Evolutionary conservation across 2,113 vertebrate species (phyloP).

Genomic region (Channa maculata): DNA sequence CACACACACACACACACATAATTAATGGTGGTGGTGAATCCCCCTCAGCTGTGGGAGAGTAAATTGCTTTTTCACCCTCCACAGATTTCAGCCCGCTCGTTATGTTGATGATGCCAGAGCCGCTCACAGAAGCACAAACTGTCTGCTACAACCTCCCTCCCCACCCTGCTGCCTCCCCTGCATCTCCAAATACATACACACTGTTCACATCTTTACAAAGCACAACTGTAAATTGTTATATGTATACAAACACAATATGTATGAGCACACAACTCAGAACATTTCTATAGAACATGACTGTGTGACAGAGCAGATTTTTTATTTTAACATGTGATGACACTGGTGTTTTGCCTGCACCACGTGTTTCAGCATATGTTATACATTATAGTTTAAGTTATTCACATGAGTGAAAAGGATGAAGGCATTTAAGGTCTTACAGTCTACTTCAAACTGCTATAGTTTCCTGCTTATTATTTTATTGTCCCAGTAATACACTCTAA

Average conservation of each 20-base stretch:
- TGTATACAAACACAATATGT: conserved; percentile 26
- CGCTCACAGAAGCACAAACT: conserved; percentile 76
- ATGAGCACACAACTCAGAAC: conserved; percentile 31
- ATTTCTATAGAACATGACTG: conserved; percentile 6
- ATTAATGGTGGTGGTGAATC: conserved; percentile 80
- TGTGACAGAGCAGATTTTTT: conserved; percentile 26
- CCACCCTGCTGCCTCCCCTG: neutral
- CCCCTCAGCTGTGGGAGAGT: conserved; percentile 81
- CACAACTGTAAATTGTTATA: conserved; percentile 35
- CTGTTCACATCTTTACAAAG: conserved; percentile 45
- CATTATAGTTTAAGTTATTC: neutral
- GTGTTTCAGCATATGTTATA: no score
- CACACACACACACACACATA: conserved; percentile 49
- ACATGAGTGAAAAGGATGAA: conserved; percentile 35
- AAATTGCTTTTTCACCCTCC: conserved; percentile 86
- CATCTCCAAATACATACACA: conserved; percentile 44
- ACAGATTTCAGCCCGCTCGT: conserved; percentile 79
- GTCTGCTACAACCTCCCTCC: conserved; percentile 51
- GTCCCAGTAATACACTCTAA: neutral
- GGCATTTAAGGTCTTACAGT: conserved; percentile 17
- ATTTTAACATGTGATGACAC: conserved; percentile 10
- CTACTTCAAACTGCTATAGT: conserved; percentile 9
- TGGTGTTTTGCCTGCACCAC: conserved; percentile 14
- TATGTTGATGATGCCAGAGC: conserved; percentile 81
- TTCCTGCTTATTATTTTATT: conserved; percentile 8